These are phyloP conservation scores for Menura novaehollandiae DNA, from an alignment of 2,113 vertebrate species.

Conservation along the genomic window DNA sequence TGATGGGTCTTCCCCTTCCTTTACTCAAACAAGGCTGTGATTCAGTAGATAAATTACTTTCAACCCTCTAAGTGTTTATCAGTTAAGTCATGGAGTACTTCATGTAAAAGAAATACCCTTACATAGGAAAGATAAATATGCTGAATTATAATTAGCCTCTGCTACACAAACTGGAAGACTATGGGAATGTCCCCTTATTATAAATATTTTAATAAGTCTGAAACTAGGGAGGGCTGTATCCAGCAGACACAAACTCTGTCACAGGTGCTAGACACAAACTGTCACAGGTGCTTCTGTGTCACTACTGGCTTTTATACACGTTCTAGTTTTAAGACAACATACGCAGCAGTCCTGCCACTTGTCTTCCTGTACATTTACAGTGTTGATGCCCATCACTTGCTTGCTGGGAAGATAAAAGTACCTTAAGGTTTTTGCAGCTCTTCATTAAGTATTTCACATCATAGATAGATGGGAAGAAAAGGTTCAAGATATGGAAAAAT, in stretches of 20 bases:
- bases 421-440: constrained; percentile 99
- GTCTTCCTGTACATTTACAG: not conserved
- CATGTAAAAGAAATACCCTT: not conserved
- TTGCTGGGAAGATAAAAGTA: constrained; percentile 43
- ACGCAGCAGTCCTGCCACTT: not conserved
- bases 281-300: not conserved
- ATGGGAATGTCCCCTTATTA: not conserved
- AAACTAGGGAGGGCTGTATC: not conserved
- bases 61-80: not conserved
- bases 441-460: constrained; percentile 99
- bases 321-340: not conserved
- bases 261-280: not conserved
- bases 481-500: constrained; percentile 96
- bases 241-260: not conserved
- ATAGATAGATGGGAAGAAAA: constrained; percentile 97
- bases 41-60: not conserved
- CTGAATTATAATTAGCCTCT: not conserved
- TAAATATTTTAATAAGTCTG: not conserved
- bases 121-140: not conserved
- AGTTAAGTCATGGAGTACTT: not conserved
- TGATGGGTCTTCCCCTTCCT: not conserved
- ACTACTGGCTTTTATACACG: not conserved
- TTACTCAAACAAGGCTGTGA: not conserved
- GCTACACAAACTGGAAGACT: not conserved
- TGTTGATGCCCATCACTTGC: not conserved